phyloP scores from a whole-genome alignment of 2,113 vertebrate genomes.

The Potamarius usumacintae region DNA sequence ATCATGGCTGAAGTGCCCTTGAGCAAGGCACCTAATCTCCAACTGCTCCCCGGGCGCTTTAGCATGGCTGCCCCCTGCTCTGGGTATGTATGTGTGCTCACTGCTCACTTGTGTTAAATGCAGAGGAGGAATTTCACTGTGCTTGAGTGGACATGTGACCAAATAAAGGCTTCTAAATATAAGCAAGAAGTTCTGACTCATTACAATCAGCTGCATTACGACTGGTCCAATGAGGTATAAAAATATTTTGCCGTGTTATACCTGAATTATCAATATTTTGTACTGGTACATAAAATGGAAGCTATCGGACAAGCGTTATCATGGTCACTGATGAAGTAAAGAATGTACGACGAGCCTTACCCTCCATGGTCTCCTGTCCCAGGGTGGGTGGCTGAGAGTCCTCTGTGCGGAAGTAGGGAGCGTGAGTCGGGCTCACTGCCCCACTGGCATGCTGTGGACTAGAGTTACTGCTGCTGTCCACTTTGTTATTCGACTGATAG shows the following conservation, averaged over 20 bases:
- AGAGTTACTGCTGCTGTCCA: slow-evolving; percentile 90
- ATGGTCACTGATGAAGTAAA: not conserved
- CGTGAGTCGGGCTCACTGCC: slow-evolving; percentile 84
- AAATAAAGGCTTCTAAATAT: not conserved
- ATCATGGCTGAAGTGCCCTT: no score
- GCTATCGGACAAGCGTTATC: not conserved
- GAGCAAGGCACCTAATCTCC: no score
- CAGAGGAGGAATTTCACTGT: no score
- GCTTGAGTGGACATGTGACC: no score
- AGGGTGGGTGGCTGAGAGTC: slow-evolving; percentile 94
- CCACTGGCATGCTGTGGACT: slow-evolving; percentile 91
- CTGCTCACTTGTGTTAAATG: no score
- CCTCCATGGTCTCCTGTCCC: slow-evolving; percentile 92
- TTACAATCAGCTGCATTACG: not conserved
- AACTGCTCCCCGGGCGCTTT: no score
- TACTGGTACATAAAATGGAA: not conserved
- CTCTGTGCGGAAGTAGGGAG: slow-evolving; percentile 82
- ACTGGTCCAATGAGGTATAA: not conserved
- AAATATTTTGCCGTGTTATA: not conserved
- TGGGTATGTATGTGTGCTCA: no score
- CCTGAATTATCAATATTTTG: not conserved
- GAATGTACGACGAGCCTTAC: slow-evolving; percentile 61
- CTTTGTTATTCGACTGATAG: slow-evolving; percentile 83
- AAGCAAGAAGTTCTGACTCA: not conserved
- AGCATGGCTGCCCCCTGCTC: no score